Conservation (phyloP, 2,888 invertebrate genomes). For the Dione vanillae region DNA sequence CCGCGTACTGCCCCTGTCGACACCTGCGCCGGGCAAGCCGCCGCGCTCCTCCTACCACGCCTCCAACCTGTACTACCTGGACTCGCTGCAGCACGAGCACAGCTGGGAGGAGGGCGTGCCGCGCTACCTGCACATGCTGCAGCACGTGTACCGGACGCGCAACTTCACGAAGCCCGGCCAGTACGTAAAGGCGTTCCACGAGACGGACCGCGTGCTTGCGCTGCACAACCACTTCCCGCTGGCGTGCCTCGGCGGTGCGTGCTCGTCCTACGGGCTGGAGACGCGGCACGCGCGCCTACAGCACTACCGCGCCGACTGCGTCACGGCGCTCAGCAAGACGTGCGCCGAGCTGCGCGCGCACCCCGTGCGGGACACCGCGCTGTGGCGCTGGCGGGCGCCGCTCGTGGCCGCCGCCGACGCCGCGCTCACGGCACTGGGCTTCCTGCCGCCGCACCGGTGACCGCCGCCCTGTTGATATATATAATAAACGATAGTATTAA, state of each 20-base stretch:
- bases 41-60: conserved; percentile 93
- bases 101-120: conserved; percentile 91
- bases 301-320: conserved; percentile 97
- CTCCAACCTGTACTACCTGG: conserved; percentile 96
- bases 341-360: conserved; percentile 93
- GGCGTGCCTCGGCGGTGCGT: conserved; percentile 92
- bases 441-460: conserved; percentile 77
- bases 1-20: conserved; percentile 86
- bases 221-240: conserved; percentile 97
- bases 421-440: conserved; percentile 89
- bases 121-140: conserved; percentile 96
- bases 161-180: conserved; percentile 97
- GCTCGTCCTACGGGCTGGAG: conserved; percentile 93
- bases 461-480: conserved; percentile 46
- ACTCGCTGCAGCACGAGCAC: conserved; percentile 92
- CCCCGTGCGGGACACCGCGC: conserved; percentile 92
- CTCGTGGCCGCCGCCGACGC: conserved; percentile 88
- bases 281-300: conserved; percentile 94
- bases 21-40: conserved; percentile 78
- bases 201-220: conserved; percentile 93
- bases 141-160: conserved; percentile 94
- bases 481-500: conserved; percentile 63
- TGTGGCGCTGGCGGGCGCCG: conserved; percentile 94
- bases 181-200: conserved; percentile 97
- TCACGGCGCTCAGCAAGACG: conserved; percentile 91